Evolutionary conservation across 2,888 invertebrate genomes (phyloP).

Genomic region (Mesoligia furuncula): DNA sequence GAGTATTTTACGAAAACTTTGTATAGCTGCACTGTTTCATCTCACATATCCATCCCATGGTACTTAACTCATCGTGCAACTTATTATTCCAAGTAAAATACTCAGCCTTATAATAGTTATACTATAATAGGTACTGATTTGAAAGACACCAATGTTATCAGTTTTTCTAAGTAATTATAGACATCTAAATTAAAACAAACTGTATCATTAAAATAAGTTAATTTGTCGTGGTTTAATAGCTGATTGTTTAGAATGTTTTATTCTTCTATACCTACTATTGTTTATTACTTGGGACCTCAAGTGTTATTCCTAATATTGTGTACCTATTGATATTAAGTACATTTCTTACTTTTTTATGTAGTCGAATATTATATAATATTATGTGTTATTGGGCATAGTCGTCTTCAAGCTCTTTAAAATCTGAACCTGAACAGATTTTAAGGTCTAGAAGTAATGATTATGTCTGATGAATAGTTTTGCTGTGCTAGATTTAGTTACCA

Average conservation of each 20-base stretch:
- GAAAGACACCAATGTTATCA: conserved; percentile 64
- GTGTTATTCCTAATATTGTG: conserved; percentile 65
- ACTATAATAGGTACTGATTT: conserved; percentile 52
- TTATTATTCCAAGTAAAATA: conserved; percentile 16
- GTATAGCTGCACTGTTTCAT: not conserved
- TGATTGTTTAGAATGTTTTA: conserved; percentile 50
- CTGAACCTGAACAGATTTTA: conserved; percentile 1
- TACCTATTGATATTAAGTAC: conserved; percentile 64
- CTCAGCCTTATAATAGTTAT: conserved; percentile 46
- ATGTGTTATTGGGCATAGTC: conserved; percentile 44
- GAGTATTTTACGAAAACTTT: conserved; percentile 45
- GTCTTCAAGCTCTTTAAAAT: conserved; percentile 18
- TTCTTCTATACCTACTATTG: conserved; percentile 47
- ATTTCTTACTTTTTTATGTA: conserved; percentile 62
- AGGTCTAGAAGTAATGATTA: conserved; percentile 18
- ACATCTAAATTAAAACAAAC: conserved; percentile 57
- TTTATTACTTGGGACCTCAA: conserved; percentile 65
- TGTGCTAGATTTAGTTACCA: conserved; percentile 70
- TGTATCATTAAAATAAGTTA: conserved; percentile 55
- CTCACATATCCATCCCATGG: not conserved
- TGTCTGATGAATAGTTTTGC: conserved; percentile 51
- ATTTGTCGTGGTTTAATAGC: conserved; percentile 50
- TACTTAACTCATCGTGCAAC: not conserved
- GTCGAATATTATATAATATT: conserved; percentile 51
- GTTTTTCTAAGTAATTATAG: conserved; percentile 51